Conservation (phyloP, 2,888 invertebrate genomes). For the Rhagium mordax region DNA sequence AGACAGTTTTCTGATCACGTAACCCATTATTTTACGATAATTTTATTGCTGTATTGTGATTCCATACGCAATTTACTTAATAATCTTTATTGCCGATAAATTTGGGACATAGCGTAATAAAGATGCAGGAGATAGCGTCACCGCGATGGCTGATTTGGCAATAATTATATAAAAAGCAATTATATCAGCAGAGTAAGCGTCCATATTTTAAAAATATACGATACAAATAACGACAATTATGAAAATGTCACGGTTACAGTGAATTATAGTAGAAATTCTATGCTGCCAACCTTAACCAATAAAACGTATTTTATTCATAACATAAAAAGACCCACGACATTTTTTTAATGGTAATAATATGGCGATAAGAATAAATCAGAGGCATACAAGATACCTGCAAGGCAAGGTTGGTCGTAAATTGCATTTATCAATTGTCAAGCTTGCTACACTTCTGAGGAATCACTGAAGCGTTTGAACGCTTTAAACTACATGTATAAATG, state of each 20-base stretch:
- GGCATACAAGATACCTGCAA: neutral
- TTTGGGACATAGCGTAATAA: neutral
- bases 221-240: neutral
- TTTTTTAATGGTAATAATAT: neutral
- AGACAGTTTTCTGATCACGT: neutral
- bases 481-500: neutral
- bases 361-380: neutral
- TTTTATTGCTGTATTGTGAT: neutral
- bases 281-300: neutral
- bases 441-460: neutral
- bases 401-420: conserved; percentile 1
- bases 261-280: neutral
- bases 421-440: neutral
- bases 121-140: neutral
- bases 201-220: neutral
- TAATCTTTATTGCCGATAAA: neutral
- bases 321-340: neutral
- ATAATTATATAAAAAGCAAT: neutral
- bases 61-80: neutral
- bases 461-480: neutral
- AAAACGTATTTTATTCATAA: neutral
- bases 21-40: neutral
- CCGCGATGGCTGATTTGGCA: neutral
- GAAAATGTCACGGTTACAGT: neutral
- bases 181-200: neutral